Conservation (phyloP, 2,797 vertebrate species). For the Acanthiza pusilla region DNA sequence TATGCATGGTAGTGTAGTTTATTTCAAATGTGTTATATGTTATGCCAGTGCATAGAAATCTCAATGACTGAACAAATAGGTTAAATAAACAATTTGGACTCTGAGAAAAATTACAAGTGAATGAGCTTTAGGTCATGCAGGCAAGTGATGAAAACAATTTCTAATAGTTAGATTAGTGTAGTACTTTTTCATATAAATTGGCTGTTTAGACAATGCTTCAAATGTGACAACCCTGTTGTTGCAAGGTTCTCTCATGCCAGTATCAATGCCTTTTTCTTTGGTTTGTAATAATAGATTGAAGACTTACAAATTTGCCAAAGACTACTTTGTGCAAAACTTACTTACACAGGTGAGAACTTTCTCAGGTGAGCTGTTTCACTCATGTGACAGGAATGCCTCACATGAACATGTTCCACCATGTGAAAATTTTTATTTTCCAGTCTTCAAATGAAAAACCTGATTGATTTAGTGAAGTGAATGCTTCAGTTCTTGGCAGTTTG, state of each 20-base stretch:
- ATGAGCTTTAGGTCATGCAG: neutral
- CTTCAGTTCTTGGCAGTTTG: neutral
- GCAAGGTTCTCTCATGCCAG: neutral
- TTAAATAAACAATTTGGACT: conserved; percentile 13
- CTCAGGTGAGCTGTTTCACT: accelerated
- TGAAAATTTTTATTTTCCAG: neutral
- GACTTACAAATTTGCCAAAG: neutral
- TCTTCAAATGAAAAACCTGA: neutral
- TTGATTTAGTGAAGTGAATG: neutral
- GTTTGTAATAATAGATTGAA: conserved; percentile 31
- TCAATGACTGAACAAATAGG: neutral
- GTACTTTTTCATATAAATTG: neutral
- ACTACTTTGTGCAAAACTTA: neutral
- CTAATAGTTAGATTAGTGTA: neutral
- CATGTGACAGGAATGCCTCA: neutral
- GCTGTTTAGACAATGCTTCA: conserved; percentile 38
- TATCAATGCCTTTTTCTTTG: conserved; percentile 47
- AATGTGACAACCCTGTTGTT: conserved; percentile 13
- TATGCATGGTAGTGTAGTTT: neutral
- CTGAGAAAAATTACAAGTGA: conserved; percentile 10
- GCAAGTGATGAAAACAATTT: neutral
- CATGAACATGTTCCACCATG: accelerated
- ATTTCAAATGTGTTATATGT: neutral
- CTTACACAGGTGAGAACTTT: neutral
- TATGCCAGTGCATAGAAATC: neutral